Conservation (phyloP, 1,140 invertebrate species). For the Vollenhovia emeryi region DNA sequence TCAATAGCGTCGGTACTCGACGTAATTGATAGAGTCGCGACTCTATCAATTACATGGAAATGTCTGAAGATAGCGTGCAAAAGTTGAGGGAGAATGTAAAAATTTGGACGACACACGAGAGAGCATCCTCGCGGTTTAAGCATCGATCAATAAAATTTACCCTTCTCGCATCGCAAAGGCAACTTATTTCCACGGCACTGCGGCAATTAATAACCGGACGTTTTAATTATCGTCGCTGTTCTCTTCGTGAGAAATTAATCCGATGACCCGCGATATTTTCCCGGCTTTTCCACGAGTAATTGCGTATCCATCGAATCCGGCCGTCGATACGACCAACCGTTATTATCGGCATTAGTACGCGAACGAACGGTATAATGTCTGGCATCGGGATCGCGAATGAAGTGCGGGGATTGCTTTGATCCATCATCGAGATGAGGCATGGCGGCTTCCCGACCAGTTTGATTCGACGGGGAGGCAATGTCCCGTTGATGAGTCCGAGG, state of each 20-base stretch:
- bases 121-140: background rate
- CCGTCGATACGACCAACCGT: constrained; percentile 10
- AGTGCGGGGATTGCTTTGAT: constrained; percentile 65
- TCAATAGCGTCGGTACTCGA: too few relatives aligned
- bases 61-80: background rate
- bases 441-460: background rate
- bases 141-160: constrained; percentile 13
- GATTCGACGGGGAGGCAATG: constrained; percentile 45
- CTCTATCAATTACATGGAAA: background rate
- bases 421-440: constrained; percentile 56
- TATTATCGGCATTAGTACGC: constrained; percentile 49
- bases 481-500: constrained; percentile 15
- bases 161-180: background rate
- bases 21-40: too few relatives aligned
- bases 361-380: constrained; percentile 47
- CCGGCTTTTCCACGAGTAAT: constrained; percentile 43
- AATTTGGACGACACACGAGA: background rate
- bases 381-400: constrained; percentile 38
- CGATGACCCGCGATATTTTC: constrained; percentile 37
- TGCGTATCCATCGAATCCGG: constrained; percentile 39
- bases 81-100: background rate
- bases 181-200: constrained; percentile 18
- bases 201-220: constrained; percentile 53
- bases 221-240: constrained; percentile 48
- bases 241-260: constrained; percentile 37